phyloP scores from a whole-genome alignment of 2,113 vertebrate species.

The Apteryx mantelli region DNA sequence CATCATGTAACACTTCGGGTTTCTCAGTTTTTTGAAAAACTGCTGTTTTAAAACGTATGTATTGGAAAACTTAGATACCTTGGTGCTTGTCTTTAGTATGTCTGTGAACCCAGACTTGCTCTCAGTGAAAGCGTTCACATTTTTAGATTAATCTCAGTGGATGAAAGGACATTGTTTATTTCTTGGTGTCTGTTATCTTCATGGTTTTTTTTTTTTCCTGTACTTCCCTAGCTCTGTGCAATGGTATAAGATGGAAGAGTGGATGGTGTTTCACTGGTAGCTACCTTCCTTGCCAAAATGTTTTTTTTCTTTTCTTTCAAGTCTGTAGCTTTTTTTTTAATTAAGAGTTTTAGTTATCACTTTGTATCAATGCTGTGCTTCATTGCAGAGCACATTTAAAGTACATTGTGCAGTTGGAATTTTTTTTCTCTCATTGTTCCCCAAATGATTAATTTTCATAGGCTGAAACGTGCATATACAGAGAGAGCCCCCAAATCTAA shows the following conservation, averaged over 20 bases:
- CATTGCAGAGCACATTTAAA: background rate
- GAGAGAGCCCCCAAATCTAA: background rate
- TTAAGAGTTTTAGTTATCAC: accelerated
- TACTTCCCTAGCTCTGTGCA: background rate
- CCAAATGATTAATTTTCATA: background rate
- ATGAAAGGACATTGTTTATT: background rate
- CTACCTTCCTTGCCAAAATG: background rate
- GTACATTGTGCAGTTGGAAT: background rate
- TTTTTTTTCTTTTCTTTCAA: no score
- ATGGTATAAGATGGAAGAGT: background rate
- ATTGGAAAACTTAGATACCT: background rate
- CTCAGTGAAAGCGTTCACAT: background rate
- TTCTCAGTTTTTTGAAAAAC: background rate
- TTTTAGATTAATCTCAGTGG: background rate
- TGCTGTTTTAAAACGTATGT: background rate
- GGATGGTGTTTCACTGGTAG: background rate
- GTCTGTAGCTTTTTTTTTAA: background rate
- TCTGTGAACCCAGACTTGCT: background rate
- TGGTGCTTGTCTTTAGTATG: background rate
- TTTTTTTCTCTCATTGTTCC: background rate
- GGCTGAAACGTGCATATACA: background rate
- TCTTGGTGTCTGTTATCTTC: background rate
- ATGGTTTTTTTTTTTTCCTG: background rate
- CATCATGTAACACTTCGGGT: background rate
- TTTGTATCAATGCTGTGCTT: background rate